Evolutionary conservation across 2,888 invertebrate genomes (phyloP), one percentile per base, ranked within the genome.

Genomic region (Agonopterix alstromeriana): DNA sequence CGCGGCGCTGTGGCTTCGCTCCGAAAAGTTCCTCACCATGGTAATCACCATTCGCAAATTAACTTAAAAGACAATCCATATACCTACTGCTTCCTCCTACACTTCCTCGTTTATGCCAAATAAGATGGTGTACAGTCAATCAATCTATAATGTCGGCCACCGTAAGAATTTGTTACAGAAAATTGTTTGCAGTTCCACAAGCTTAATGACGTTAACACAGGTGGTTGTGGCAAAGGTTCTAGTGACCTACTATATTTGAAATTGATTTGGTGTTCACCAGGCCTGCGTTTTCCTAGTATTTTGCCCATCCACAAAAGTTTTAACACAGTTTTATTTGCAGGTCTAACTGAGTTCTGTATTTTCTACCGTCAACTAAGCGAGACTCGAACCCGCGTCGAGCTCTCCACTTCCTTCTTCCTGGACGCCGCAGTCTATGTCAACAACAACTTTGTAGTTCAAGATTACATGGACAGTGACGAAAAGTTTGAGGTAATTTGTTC

Each of bases 381-480:
- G 52, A 80, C 81, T 0, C 70, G 86, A 36, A 82, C 80, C 1
- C 75, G 82, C 2, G 77, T 86, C 1, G 85, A 87, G 50, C 50
- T 88, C 5, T 57, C 65, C 3, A 77, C 86, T 2, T 85, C 87
- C 0, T 81, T 68, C 53, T 83, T 81, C 73, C 74, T 77, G 51
- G 82, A 86, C 2, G 82, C 84, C 4, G 78, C 87, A 0, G 50
- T 77, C 35, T 85, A 71, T 47, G 68, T 82, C 41, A 87, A 87
- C 59, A 88, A 87, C 47, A 79, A 82, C 53, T 88, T 87, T 53
- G 69, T 80, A 3, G 55, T 78, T 0, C 65, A 73, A 12, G 63
- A 79, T 1, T 86, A 38, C 38, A 3, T 38, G 38, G 38, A 9
- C n/a, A 10, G 38, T n/a, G n/a, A 38, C 38, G n/a, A 38, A 2